Evolutionary conservation across 2,797 vertebrate species (phyloP).

Genomic region (Pseudopleuronectes americanus): DNA sequence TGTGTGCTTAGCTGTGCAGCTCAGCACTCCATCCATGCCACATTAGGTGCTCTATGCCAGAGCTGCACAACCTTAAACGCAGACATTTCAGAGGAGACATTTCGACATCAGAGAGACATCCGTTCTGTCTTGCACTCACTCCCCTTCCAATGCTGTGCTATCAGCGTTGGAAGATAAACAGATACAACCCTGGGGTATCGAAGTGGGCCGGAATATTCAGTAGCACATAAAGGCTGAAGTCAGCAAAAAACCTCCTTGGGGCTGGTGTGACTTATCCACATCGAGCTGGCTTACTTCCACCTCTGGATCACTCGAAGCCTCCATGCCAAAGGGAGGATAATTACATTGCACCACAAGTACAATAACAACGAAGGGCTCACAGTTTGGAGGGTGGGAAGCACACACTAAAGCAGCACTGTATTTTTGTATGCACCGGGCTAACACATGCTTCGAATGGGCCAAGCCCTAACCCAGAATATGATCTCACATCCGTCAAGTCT

Average conservation of each 20-base stretch:
- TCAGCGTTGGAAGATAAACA: conserved; percentile 64
- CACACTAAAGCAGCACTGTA: background rate
- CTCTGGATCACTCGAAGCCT: conserved; percentile 57
- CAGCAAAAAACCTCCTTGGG: conserved; percentile 49
- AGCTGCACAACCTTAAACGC: conserved; percentile 62
- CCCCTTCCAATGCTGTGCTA: conserved; percentile 33
- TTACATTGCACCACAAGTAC: conserved; percentile 65
- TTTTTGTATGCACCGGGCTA: conserved; percentile 21
- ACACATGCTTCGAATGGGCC: conserved; percentile 39
- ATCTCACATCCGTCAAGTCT: conserved; percentile 42
- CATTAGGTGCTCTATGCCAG: conserved; percentile 61
- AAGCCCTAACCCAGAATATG: background rate
- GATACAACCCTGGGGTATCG: conserved; percentile 63
- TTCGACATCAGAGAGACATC: conserved; percentile 58
- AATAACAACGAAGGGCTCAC: conserved; percentile 31
- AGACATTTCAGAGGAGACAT: conserved; percentile 62
- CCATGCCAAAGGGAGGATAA: conserved; percentile 60
- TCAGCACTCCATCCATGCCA: conserved; percentile 63
- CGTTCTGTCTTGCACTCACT: conserved; percentile 39
- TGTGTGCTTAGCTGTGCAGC: conserved; percentile 63
- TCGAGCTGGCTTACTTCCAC: conserved; percentile 67
- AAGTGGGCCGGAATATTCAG: conserved; percentile 68
- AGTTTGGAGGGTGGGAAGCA: conserved; percentile 29
- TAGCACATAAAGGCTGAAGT: conserved; percentile 59
- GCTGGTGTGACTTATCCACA: conserved; percentile 61